Percentiles rank a stretch among this genome's conserved stretches.
Evolutionary conservation across 1,140 invertebrate species (phyloP).

Genomic region (Aphelinus certus): DNA sequence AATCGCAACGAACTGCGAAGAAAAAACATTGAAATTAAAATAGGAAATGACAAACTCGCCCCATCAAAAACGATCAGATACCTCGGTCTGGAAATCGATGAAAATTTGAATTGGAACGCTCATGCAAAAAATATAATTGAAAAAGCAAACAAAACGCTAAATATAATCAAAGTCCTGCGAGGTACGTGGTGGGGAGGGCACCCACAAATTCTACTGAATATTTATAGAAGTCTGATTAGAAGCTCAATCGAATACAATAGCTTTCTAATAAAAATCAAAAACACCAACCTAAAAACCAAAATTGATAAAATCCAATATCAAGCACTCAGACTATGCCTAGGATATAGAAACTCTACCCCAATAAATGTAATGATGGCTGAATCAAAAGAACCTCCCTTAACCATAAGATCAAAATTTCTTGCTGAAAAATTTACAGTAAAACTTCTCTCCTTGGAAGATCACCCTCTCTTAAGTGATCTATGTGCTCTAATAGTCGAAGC

Average conservation of each 20-base stretch:
- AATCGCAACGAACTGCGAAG: no score
- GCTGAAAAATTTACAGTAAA: conserved; percentile 13
- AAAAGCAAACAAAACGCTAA: conserved; percentile 19
- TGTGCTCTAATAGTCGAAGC: no score
- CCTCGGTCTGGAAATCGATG: conserved; percentile 29
- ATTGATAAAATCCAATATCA: conserved; percentile 18
- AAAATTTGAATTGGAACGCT: conserved; percentile 35
- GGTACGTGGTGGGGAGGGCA: conserved; percentile 40
- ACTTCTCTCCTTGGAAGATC: neutral
- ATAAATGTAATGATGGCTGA: conserved; percentile 27
- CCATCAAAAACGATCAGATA: conserved; percentile 22
- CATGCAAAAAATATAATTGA: conserved; percentile 26
- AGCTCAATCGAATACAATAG: conserved; percentile 27
- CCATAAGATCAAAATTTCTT: conserved; percentile 8
- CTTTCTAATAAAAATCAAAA: neutral
- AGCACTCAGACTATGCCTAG: conserved; percentile 24
- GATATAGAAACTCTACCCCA: conserved; percentile 25
- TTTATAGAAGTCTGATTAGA: conserved; percentile 39
- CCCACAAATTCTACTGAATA: conserved; percentile 21
- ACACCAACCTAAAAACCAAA: conserved; percentile 5
- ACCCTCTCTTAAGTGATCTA: no score
- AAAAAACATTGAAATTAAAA: no score
- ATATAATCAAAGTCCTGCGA: conserved; percentile 30
- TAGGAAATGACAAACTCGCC: neutral
- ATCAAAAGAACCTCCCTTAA: conserved; percentile 8